Evolutionary conservation across 2,888 invertebrate genomes (phyloP).

Genomic region (Torymus auratus): DNA sequence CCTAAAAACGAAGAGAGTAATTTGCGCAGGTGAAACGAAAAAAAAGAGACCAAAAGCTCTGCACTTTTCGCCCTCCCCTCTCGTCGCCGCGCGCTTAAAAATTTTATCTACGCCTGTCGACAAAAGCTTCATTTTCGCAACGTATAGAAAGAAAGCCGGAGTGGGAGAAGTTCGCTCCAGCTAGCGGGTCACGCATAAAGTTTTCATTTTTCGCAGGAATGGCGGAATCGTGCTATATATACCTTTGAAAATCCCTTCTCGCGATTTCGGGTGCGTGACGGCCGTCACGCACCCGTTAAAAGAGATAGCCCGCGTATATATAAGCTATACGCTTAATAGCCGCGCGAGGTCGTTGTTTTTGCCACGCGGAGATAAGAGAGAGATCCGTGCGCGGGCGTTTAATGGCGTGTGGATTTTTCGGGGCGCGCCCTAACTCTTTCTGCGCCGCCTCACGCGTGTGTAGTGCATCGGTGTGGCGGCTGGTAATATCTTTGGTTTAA

Average conservation of each 20-base stretch:
- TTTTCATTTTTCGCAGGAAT: conserved; percentile 44
- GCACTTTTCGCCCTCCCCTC: neutral
- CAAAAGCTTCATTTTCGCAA: conserved; percentile 34
- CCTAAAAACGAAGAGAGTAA: conserved; percentile 42
- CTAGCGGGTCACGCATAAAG: conserved; percentile 12
- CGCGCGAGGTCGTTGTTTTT: conserved; percentile 67
- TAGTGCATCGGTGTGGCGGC: neutral
- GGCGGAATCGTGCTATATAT: neutral
- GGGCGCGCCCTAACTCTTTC: conserved; percentile 60
- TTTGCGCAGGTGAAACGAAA: conserved; percentile 31
- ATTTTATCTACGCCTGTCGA: conserved; percentile 34
- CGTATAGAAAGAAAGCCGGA: too few relatives aligned
- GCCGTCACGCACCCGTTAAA: conserved; percentile 64
- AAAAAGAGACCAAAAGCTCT: conserved; percentile 9
- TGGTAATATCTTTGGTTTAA: conserved; percentile 33
- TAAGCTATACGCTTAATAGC: conserved; percentile 19
- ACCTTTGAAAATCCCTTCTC: conserved; percentile 37
- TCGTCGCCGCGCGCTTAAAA: conserved; percentile 22
- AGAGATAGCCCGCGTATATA: conserved; percentile 62
- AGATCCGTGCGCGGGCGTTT: conserved; percentile 60
- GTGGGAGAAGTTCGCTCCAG: too few relatives aligned
- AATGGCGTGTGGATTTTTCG: conserved; percentile 72
- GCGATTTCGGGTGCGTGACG: too few relatives aligned
- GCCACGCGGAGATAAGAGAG: conserved; percentile 67
- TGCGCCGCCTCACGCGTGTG: conserved; percentile 27